Conservation (phyloP, 2,797 vertebrate genomes). For the Acrossocheilus fasciatus region DNA sequence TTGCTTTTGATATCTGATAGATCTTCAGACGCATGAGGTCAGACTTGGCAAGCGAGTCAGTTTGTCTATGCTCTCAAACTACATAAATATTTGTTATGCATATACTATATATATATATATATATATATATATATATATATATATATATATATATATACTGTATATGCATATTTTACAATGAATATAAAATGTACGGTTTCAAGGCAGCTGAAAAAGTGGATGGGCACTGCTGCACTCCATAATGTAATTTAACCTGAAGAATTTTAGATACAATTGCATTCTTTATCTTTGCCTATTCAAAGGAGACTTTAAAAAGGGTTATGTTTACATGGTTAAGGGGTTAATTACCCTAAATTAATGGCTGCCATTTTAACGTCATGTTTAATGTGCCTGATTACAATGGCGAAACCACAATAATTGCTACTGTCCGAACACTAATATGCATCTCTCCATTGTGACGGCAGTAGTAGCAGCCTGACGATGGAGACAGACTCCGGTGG, state of each 20-base stretch:
- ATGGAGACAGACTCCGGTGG: slow-evolving; percentile 64
- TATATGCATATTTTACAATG: neutral
- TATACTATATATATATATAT: neutral
- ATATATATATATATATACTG: too few species aligned
- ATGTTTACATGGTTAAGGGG: neutral
- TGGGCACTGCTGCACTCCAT: neutral
- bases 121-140: too few species aligned
- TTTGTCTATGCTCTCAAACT: neutral
- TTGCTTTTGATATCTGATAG: neutral
- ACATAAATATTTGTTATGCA: too few species aligned
- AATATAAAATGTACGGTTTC: neutral
- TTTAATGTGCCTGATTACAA: neutral
- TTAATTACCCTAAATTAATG: neutral
- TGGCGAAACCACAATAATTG: neutral
- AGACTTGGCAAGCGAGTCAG: neutral
- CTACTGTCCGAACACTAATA: neutral
- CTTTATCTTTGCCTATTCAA: neutral
- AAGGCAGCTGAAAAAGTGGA: neutral
- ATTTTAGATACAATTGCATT: neutral
- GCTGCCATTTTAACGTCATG: neutral
- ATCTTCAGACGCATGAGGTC: neutral
- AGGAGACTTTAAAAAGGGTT: neutral
- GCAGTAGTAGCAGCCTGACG: slow-evolving; percentile 68
- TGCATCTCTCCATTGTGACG: neutral
- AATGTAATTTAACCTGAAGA: neutral